Evolutionary conservation across 2,888 invertebrate genomes (phyloP), one percentile per base, ranked within the genome.

Genomic region (Operophtera brumata): DNA sequence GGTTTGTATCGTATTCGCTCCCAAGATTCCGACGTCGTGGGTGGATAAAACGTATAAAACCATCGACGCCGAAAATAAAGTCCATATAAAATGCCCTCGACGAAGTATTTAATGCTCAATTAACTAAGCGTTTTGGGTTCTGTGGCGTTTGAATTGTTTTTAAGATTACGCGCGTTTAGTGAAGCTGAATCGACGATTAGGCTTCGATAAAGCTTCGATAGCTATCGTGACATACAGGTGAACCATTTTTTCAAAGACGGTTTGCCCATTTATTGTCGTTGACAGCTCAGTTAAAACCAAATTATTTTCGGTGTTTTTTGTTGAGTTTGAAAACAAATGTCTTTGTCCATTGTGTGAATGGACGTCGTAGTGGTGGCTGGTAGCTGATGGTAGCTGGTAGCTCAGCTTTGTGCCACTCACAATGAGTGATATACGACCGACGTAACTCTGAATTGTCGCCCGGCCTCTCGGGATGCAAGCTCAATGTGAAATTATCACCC

Each of bases 31-130:
- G 75, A 71, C 86, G 82, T 77, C 86, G 88, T 89, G 86, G 87
- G 88, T 86, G 87, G 82, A 89, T 83, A 84, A 86, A 86, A 86
- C 75, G 80, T 82, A 84, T 81, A 86, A 86, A 86, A 85, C 82
- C 82, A 80, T 80, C 75, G 77, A 77, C 77, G 81, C 71, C 78
- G 72, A 84, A 85, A 83, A 88, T 86, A 86, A 87, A 89, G 82
- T 80, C 74, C 80, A 85, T 84, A 88, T 86, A 86, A 87, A 87
- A 86, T 86, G 82, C 78, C 78, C 82, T 84, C 88, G 86, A 86
- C 81, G 89, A 90, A 86, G 86, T 88, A 86, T 86, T 88, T 88
- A 87, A 88, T 86, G 83, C 87, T 88, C 86, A 89, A 88, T 88
- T 89, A 88, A 87, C 87, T 88, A 88, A 87, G 84, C 85, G 84